Evolutionary conservation across 2,113 vertebrate species (phyloP), one percentile per base, ranked within the genome.

Genomic region (Salvator merianae): DNA sequence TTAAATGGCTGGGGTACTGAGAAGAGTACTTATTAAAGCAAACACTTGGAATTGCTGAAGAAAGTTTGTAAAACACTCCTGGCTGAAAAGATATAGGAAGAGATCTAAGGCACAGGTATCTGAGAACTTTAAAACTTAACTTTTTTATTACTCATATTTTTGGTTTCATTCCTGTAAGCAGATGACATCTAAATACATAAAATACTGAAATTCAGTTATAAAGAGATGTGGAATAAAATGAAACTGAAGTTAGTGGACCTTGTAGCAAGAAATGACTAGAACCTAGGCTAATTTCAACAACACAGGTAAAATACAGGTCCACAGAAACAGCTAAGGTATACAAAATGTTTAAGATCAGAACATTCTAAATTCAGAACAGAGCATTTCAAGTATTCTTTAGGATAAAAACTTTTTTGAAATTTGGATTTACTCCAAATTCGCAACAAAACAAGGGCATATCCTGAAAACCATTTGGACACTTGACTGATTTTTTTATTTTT

Each of bases 21-120:
- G 69, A 78, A 63, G 47, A 34, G 71, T 77, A 26, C 83, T 88
- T 14, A 40, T 20, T 71, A 40, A 72, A 66, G 81, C 70, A 62
- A 66, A 22, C 18, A 10, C 2, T 3, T 76, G 47, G 50, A 55
- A 59, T 79, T 70, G 63, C 71, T 66, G 43, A 3, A n/a, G 32
- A 14, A 18, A 7, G 30, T 73, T 30, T 69, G 5, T 0, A 73
- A 26, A 73, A 73, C 24, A 30, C 24, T 47, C 10, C n/a, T 8
- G 14, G 86, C 12, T 81, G 30, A 53, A 50, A 50, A 70, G 22
- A 7, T 70, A 20, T 32, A 70, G 71, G 26, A 24, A 73, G 26
- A 20, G 22, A 16, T 77, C 18, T 2, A 55, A 62, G 18, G 22
- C n/a, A 55, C 24, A 81, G 16, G 26, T n/a, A n/a, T n/a, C 20